Conservation (phyloP, 2,113 vertebrate species). For the Equus quagga region DNA sequence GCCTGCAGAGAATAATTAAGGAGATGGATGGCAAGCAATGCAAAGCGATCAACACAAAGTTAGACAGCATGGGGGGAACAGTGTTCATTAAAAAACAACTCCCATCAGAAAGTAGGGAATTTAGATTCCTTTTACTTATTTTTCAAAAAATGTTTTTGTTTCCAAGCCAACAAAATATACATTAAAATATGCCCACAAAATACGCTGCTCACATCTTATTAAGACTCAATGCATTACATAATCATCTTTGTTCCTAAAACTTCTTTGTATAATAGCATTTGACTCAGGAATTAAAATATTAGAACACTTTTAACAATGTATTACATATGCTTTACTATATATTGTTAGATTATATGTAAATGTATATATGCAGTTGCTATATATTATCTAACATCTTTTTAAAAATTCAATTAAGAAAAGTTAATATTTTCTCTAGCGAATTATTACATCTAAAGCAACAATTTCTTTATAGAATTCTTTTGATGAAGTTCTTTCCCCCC, state of each 20-base stretch:
- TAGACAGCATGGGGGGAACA: neutral
- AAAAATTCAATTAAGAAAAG: neutral
- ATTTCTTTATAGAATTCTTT: neutral
- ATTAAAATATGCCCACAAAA: neutral
- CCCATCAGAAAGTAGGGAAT: neutral
- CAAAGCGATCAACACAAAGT: neutral
- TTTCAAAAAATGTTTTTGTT: neutral
- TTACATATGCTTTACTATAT: neutral
- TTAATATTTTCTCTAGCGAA: neutral
- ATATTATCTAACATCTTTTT: neutral
- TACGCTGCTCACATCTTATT: neutral
- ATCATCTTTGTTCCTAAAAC: neutral
- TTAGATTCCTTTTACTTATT: neutral
- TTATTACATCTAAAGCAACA: neutral
- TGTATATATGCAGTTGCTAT: neutral
- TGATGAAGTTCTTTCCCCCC: neutral
- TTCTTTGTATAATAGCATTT: neutral
- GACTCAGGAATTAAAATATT: neutral
- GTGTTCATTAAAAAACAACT: neutral
- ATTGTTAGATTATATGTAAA: neutral
- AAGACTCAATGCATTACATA: neutral
- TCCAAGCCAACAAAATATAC: neutral
- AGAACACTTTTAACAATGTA: neutral
- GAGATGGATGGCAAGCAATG: no score
- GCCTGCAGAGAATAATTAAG: neutral